These are phyloP conservation scores for Philypnodon macrostomus DNA, from an alignment of 2,797 vertebrate species.

Conservation along the genomic window DNA sequence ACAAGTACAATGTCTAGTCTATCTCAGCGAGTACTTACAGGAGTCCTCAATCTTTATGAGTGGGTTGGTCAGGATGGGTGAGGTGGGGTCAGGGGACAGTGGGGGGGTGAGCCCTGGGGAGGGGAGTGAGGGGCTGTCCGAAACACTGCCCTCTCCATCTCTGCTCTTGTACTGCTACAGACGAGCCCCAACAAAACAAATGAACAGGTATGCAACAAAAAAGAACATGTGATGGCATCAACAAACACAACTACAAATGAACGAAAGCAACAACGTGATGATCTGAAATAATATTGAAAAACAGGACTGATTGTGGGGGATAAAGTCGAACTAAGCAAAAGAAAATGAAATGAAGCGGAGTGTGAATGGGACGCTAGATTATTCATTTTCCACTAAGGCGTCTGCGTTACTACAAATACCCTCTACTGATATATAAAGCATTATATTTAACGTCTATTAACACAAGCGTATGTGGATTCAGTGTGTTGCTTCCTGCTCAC, in stretches of 20 bases:
- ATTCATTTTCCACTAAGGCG: no score
- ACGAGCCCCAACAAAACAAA: constrained; percentile 57
- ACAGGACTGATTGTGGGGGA: not conserved
- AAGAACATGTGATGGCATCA: constrained; percentile 64
- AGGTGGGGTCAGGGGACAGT: constrained; percentile 75
- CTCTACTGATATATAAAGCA: no score
- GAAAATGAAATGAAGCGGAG: not conserved
- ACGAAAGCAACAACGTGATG: constrained; percentile 49
- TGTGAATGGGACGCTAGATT: no score
- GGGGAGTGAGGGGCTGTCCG: constrained; percentile 66
- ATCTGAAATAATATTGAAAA: constrained; percentile 41
- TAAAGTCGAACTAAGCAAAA: not conserved
- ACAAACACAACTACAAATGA: constrained; percentile 37
- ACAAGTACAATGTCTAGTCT: constrained; percentile 4
- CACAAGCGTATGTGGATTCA: no score
- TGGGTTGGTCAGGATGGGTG: constrained; percentile 79
- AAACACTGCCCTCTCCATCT: constrained; percentile 70
- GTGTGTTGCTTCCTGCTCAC: not conserved
- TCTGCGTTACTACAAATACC: no score
- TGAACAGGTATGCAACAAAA: constrained; percentile 61
- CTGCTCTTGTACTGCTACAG: constrained; percentile 85
- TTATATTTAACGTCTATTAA: no score
- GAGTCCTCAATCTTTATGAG: constrained; percentile 80
- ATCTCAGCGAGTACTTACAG: constrained; percentile 77
- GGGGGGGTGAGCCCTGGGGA: constrained; percentile 79